Conservation (phyloP, 2,888 invertebrate species). For the Drosophila kuntzei region DNA sequence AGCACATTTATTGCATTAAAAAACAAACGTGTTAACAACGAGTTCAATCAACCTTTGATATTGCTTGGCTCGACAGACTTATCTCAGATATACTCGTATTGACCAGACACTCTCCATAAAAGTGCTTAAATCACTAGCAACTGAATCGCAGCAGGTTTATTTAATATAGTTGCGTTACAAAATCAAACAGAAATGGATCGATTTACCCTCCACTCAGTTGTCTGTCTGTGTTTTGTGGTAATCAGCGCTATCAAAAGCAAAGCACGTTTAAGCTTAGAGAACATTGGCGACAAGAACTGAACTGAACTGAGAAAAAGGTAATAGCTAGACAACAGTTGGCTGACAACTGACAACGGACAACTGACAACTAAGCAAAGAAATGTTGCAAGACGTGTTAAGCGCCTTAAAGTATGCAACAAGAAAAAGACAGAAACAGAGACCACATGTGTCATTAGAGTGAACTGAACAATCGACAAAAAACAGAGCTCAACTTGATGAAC, state of each 20-base stretch:
- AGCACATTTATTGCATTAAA: conserved; percentile 7
- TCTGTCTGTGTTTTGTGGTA: conserved; percentile 35
- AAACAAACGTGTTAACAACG: neutral
- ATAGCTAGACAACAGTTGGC: conserved; percentile 4
- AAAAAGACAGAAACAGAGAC: conserved; percentile 24
- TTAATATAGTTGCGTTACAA: conserved; percentile 18
- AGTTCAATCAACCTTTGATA: conserved; percentile 20
- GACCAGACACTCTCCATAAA: conserved; percentile 11
- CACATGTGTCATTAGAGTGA: conserved; percentile 61
- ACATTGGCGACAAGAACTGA: conserved; percentile 38
- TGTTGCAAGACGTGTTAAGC: conserved; percentile 63
- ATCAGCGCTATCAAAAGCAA: conserved; percentile 69
- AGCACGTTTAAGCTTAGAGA: conserved; percentile 61
- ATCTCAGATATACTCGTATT: neutral
- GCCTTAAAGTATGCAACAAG: conserved; percentile 65
- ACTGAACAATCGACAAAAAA: conserved; percentile 27
- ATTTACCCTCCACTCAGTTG: conserved; percentile 25
- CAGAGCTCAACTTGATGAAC: conserved; percentile 47
- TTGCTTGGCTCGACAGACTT: conserved; percentile 6
- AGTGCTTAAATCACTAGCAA: conserved; percentile 1
- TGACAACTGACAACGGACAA: neutral
- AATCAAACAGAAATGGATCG: conserved; percentile 45
- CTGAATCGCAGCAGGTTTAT: conserved; percentile 19
- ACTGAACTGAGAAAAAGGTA: conserved; percentile 24
- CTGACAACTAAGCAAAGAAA: conserved; percentile 40